Conservation (phyloP, 1,140 invertebrate genomes). For the Mercenaria mercenaria region DNA sequence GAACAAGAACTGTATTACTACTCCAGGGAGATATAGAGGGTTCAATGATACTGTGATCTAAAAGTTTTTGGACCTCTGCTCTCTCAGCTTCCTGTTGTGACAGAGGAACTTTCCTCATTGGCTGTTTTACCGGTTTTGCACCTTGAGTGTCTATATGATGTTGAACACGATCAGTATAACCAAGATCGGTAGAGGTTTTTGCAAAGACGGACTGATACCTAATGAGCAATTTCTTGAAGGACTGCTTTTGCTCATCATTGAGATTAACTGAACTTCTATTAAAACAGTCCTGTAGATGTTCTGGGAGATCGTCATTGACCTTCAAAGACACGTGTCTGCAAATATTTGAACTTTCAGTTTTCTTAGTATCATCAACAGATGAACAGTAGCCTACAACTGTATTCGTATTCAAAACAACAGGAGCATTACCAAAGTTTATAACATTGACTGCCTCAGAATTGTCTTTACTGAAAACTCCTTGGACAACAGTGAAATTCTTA, state of each 20-base stretch:
- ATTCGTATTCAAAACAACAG: neutral
- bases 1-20: slow-evolving; percentile 2
- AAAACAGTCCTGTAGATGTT: neutral
- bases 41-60: neutral
- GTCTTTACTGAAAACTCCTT: neutral
- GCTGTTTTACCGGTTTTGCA: neutral
- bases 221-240: neutral
- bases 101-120: neutral
- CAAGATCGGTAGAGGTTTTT: neutral
- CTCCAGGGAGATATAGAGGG: neutral
- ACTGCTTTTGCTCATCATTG: neutral
- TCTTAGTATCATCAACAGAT: neutral
- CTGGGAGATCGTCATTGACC: neutral
- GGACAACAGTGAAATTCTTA: neutral
- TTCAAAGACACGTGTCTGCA: neutral
- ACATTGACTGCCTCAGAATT: neutral
- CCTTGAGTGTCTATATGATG: neutral
- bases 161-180: neutral
- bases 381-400: neutral
- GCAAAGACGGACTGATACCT: neutral
- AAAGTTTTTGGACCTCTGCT: neutral
- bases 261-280: neutral
- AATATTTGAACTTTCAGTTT: neutral
- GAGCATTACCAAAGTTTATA: neutral
- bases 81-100: neutral